phyloP scores from a whole-genome alignment of 2,888 invertebrate genomes.

The Mayetiola destructor region DNA sequence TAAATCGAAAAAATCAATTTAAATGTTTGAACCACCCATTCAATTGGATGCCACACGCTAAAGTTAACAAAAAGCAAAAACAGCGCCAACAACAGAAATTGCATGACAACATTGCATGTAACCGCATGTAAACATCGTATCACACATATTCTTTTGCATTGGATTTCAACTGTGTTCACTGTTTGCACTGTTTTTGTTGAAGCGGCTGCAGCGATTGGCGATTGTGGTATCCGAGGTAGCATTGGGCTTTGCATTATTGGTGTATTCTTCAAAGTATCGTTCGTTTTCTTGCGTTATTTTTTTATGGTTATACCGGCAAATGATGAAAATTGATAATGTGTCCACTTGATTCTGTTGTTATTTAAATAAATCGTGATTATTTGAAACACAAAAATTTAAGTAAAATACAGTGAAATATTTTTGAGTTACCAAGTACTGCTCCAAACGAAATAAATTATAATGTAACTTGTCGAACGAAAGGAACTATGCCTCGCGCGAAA shows the following conservation, averaged over 20 bases:
- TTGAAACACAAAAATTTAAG: not conserved
- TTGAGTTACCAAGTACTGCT: no score
- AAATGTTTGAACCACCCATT: constrained; percentile 49
- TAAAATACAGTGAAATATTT: no score
- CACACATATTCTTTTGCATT: constrained; percentile 28
- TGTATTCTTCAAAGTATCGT: not conserved
- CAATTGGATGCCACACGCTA: constrained; percentile 45
- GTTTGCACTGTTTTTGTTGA: not conserved
- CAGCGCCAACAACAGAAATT: constrained; percentile 38
- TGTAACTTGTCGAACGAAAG: not conserved
- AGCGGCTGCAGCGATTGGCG: not conserved
- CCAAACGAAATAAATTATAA: not conserved
- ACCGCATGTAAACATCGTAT: constrained; percentile 37
- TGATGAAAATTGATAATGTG: not conserved
- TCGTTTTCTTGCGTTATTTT: not conserved
- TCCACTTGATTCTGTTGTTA: not conserved
- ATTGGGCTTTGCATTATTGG: not conserved
- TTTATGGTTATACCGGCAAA: constrained; percentile 9
- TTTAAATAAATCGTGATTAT: not conserved
- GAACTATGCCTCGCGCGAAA: not conserved
- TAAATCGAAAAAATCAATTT: constrained; percentile 38
- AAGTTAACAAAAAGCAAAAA: constrained; percentile 45
- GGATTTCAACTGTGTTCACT: constrained; percentile 18
- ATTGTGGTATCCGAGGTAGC: not conserved
- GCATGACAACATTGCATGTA: constrained; percentile 43